Percentiles rank a stretch among this genome's conserved stretches.
Conservation (phyloP, 2,113 vertebrate genomes). For the Pteruthius melanotis region DNA sequence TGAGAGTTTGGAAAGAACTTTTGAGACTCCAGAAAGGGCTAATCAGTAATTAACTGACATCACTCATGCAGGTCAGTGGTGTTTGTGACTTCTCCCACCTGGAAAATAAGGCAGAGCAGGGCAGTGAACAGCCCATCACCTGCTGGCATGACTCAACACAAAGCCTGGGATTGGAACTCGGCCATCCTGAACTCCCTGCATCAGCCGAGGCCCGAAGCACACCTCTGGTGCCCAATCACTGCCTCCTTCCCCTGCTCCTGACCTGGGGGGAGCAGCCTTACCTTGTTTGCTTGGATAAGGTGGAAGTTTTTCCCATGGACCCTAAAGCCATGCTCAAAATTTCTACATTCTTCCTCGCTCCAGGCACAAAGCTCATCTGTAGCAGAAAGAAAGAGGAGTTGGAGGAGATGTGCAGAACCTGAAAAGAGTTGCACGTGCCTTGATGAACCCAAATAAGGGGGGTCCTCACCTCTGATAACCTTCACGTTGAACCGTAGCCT, state of each 20-base stretch:
- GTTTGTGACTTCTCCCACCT: constrained; percentile 64
- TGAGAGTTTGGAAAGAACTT: constrained; percentile 66
- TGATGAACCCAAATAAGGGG: background rate
- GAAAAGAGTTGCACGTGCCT: fast-evolving
- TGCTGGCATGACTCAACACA: constrained; percentile 52
- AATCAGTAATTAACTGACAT: constrained; percentile 65
- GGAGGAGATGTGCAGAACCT: background rate
- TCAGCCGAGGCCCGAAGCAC: background rate
- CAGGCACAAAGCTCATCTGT: constrained; percentile 89
- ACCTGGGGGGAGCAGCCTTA: constrained; percentile 41
- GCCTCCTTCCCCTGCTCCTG: background rate
- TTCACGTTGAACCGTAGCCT: constrained; percentile 91
- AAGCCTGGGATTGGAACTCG: constrained; percentile 29
- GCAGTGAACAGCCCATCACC: constrained; percentile 63
- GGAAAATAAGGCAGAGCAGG: constrained; percentile 65
- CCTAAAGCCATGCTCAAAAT: constrained; percentile 92
- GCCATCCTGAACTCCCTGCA: constrained; percentile 27
- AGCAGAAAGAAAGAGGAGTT: background rate
- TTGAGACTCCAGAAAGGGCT: constrained; percentile 64
- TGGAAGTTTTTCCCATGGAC: constrained; percentile 97
- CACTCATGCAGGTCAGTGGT: constrained; percentile 61
- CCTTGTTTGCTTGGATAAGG: constrained; percentile 97
- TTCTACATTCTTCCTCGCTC: constrained; percentile 92
- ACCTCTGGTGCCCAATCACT: background rate
- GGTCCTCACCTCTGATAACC: constrained; percentile 85